Evolutionary conservation across 2,888 invertebrate species (phyloP), one percentile per base, ranked within the genome.

Genomic region (Netelia melanura): DNA sequence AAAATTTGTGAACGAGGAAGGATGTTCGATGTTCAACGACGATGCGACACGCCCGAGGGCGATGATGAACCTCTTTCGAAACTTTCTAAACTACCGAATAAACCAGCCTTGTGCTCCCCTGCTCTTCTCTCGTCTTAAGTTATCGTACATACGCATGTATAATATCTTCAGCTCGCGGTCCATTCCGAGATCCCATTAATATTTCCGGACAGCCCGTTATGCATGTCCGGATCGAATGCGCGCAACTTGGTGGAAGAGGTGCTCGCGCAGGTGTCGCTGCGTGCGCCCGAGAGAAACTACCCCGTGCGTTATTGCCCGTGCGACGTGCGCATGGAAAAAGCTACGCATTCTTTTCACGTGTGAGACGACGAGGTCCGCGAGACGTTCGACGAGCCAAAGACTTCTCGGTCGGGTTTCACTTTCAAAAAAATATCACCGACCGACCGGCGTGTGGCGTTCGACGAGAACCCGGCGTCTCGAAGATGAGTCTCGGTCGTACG

Each of bases 1-100:
- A 38, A 38, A 38, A 38, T 38, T 38, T 0, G 3, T 38, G 5
- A 6, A 38, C 58, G 43, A 56, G 17, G 58, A n/a, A 30, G 67
- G 44, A 44, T 2, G 17, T n/a, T n/a, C 30, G 52, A 78, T n/a
- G 25, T 9, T 25, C 64, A 43, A 3, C 52, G 61, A 61, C 54
- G 71, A 81, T 78, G 85, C 58, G 83, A 86, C 85, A 82, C 84
- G 86, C 85, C 82, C 81, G 62, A 68, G 81, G 86, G 80, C 84
- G 62, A 79, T 80, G 61, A 78, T 75, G 78, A 86, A 72, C 74
- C 86, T 89, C 87, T 89, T 89, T 86, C 83, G 86, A 84, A 90
- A 91, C 90, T 91, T 91, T 91, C 91, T 91, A 91, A 91, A 90
- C 87, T 86, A 82, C 87, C 87, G 81, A 89, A 90, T 88, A 87